Percentiles rank a stretch among this genome's conserved stretches.
These are phyloP conservation scores for Neosilurus mollespiculum DNA, from an alignment of 2,797 vertebrate species.

Conservation along the genomic window DNA sequence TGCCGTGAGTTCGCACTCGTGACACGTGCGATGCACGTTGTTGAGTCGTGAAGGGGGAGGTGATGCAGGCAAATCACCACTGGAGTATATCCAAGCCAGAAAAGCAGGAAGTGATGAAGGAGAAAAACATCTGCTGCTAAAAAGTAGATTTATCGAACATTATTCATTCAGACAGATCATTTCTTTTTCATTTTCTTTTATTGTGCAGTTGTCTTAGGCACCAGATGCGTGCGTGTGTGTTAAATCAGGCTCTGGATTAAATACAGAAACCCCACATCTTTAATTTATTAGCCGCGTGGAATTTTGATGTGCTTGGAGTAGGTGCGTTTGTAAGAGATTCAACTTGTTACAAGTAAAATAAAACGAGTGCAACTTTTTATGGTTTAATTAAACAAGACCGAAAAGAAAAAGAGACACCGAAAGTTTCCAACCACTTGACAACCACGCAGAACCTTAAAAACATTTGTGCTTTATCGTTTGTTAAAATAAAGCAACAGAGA, in stretches of 20 bases:
- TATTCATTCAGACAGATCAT: constrained; percentile 16
- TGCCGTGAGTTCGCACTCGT: not conserved
- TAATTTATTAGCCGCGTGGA: not conserved
- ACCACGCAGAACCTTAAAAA: not conserved
- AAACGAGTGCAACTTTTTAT: not conserved
- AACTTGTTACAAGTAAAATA: not conserved
- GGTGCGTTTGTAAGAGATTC: not conserved
- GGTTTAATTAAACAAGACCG: not conserved
- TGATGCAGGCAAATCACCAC: not conserved
- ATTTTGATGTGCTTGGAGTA: not conserved
- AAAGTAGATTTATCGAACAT: not conserved
- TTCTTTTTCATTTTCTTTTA: not conserved
- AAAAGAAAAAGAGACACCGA: not conserved
- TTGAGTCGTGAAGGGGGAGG: not conserved
- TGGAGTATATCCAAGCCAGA: not conserved
- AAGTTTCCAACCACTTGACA: not conserved
- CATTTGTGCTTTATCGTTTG: not conserved
- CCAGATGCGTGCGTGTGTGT: not conserved
- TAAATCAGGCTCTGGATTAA: not conserved
- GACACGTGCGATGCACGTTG: not conserved
- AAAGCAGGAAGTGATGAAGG: not conserved
- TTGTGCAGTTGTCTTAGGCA: not conserved
- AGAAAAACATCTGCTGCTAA: constrained; percentile 7
- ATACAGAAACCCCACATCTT: not conserved
- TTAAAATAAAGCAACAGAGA: not conserved